Conservation (phyloP, 2,888 invertebrate species). For the Pyrochroa serraticornis region DNA sequence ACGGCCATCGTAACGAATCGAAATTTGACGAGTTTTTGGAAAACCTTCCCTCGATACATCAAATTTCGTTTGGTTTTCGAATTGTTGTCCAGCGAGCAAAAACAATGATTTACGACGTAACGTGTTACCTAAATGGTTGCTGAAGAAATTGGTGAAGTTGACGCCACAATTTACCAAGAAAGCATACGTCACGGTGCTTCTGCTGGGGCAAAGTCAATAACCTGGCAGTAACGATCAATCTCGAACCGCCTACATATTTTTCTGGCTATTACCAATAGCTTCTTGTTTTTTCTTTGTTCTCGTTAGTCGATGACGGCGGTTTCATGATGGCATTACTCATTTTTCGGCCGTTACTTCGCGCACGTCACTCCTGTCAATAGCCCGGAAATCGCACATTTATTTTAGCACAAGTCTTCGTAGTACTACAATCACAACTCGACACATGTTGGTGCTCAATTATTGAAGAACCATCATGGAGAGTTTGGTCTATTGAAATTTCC, state of each 20-base stretch:
- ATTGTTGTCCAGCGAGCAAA: too few species aligned
- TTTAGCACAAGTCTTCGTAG: too few species aligned
- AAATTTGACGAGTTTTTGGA: conserved; percentile 4
- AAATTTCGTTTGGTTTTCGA: background rate
- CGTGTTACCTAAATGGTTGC: too few species aligned
- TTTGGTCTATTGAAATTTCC: too few species aligned
- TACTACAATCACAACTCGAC: too few species aligned
- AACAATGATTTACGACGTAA: too few species aligned
- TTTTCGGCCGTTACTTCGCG: too few species aligned
- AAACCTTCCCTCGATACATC: background rate
- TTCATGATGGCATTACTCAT: too few species aligned
- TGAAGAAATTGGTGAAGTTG: background rate
- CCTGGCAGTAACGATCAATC: background rate
- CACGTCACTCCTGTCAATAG: too few species aligned
- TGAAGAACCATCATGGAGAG: too few species aligned
- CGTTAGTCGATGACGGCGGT: background rate
- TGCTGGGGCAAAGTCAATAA: conserved; percentile 3
- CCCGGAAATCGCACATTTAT: too few species aligned
- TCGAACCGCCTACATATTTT: conserved; percentile 2
- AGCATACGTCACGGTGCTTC: background rate
- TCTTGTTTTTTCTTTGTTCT: conserved; percentile 10
- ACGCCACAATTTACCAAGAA: background rate
- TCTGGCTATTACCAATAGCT: conserved; percentile 1
- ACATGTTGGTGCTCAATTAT: too few species aligned
- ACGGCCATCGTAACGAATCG: conserved; percentile 3